Conservation (phyloP, 2,797 vertebrate species). For the Eupleurogrammus muticus region DNA sequence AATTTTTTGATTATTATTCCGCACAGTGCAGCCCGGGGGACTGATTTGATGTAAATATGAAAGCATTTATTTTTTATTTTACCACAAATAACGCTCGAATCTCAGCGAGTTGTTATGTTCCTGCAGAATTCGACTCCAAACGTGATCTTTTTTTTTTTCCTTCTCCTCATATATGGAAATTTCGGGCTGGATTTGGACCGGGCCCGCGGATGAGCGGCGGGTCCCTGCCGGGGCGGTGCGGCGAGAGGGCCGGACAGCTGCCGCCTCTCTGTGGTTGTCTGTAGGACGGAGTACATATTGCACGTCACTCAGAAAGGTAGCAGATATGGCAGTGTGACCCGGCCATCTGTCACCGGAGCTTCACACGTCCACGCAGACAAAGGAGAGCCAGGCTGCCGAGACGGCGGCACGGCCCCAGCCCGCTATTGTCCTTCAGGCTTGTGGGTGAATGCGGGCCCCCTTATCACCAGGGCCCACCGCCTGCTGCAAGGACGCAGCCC, state of each 20-base stretch:
- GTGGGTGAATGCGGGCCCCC: conserved; percentile 71
- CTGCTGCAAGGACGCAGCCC: conserved; percentile 41
- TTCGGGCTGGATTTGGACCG: conserved; percentile 23
- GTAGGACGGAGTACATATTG: conserved; percentile 89
- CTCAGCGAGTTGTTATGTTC: no score
- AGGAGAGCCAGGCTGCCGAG: conserved; percentile 71
- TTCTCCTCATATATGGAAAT: conserved; percentile 17
- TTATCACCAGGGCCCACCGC: conserved; percentile 50
- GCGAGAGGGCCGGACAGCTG: conserved; percentile 87
- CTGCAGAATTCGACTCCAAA: conserved; percentile 25
- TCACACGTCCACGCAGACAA: conserved; percentile 83
- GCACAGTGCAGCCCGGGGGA: conserved; percentile 46
- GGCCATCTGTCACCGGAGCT: conserved; percentile 91
- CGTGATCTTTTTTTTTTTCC: conserved; percentile 12
- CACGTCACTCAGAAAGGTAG: conserved; percentile 92
- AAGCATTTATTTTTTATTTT: conserved; percentile 35
- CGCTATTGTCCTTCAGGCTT: conserved; percentile 77
- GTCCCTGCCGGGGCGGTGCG: conserved; percentile 70
- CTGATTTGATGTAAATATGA: conserved; percentile 64
- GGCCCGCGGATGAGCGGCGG: conserved; percentile 18
- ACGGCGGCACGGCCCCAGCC: conserved; percentile 70
- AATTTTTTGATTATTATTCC: conserved; percentile 56
- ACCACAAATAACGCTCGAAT: conserved; percentile 12
- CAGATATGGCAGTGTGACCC: conserved; percentile 89
- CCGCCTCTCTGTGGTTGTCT: conserved; percentile 87